A percentile compares a stretch with the other conserved stretches of the same genome.
Evolutionary conservation across 1,140 invertebrate species (phyloP).

Genomic region (Neuroterus valhalla): DNA sequence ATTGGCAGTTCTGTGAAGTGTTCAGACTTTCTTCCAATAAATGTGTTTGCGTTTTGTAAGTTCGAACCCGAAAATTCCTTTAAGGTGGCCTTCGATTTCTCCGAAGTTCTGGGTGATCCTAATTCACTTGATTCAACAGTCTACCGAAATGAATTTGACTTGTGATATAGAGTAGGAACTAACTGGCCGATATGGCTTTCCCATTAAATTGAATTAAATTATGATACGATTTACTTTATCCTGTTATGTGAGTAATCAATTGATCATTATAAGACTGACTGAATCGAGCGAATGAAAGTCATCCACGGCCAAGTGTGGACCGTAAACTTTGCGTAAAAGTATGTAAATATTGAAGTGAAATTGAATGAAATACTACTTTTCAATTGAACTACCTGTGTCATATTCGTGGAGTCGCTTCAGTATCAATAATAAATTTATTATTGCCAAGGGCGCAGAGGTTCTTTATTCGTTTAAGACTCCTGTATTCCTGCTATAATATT

Average conservation of each 20-base stretch:
- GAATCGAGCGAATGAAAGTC: conserved; percentile 36
- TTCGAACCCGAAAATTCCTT: background rate
- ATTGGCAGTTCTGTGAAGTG: background rate
- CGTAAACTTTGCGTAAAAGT: conserved; percentile 27
- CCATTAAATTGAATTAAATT: conserved; percentile 43
- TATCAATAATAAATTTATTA: conserved; percentile 38
- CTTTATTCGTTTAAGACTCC: conserved; percentile 17
- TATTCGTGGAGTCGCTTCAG: conserved; percentile 35
- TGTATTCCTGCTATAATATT: conserved; percentile 17
- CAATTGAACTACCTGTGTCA: conserved; percentile 6
- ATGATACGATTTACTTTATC: conserved; percentile 42
- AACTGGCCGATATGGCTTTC: conserved; percentile 34
- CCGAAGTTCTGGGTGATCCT: background rate
- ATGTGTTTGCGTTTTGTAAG: background rate
- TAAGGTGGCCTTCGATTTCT: background rate
- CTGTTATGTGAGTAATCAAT: conserved; percentile 36
- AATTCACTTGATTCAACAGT: conserved; percentile 33
- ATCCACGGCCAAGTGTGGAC: conserved; percentile 24
- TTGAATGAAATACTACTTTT: conserved; percentile 8
- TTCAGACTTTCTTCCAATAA: background rate
- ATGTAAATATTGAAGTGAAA: conserved; percentile 17
- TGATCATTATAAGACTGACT: conserved; percentile 44
- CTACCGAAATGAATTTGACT: conserved; percentile 36
- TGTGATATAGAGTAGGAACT: conserved; percentile 38
- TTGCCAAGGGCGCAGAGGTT: conserved; percentile 27